Conservation (phyloP, 2,888 invertebrate genomes). For the Sisyra nigra region DNA sequence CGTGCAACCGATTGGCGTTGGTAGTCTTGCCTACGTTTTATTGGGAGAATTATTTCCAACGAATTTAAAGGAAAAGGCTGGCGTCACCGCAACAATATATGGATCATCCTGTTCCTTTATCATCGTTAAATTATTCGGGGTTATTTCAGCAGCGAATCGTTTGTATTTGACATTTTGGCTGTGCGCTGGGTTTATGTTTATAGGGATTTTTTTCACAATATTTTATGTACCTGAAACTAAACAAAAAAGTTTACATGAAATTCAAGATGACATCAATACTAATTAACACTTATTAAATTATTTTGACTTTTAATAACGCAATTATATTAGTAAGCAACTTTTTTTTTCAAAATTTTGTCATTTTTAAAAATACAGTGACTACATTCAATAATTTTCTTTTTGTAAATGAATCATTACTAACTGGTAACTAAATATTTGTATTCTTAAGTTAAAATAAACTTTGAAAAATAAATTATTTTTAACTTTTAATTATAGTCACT, state of each 20-base stretch:
- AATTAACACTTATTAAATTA: too few relatives aligned
- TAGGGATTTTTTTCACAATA: slow-evolving; percentile 20
- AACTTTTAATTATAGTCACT: too few relatives aligned
- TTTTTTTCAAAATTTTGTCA: too few relatives aligned
- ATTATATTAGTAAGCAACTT: too few relatives aligned
- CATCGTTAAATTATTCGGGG: slow-evolving; percentile 23
- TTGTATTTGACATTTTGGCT: slow-evolving; percentile 23
- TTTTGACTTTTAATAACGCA: too few relatives aligned
- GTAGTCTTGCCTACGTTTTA: slow-evolving; percentile 32
- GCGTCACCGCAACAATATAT: slow-evolving; percentile 27
- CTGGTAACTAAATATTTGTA: too few relatives aligned
- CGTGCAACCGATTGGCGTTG: slow-evolving; percentile 32
- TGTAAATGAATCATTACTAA: too few relatives aligned
- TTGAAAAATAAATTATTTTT: too few relatives aligned
- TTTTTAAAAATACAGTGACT: too few relatives aligned
- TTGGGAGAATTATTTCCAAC: slow-evolving; percentile 30
- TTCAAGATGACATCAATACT: slow-evolving; percentile 14
- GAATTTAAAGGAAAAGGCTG: slow-evolving; percentile 29
- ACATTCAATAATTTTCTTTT: too few relatives aligned
- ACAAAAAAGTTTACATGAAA: slow-evolving; percentile 24
- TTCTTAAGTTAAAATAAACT: too few relatives aligned
- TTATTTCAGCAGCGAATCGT: slow-evolving; percentile 18
- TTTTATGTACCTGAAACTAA: slow-evolving; percentile 24
- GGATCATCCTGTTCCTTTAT: slow-evolving; percentile 25
- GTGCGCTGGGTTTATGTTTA: slow-evolving; percentile 13